A percentile compares a stretch with the other conserved stretches of the same genome.
Evolutionary conservation across 1,140 invertebrate genomes (phyloP).

Genomic region (Proales similis): DNA sequence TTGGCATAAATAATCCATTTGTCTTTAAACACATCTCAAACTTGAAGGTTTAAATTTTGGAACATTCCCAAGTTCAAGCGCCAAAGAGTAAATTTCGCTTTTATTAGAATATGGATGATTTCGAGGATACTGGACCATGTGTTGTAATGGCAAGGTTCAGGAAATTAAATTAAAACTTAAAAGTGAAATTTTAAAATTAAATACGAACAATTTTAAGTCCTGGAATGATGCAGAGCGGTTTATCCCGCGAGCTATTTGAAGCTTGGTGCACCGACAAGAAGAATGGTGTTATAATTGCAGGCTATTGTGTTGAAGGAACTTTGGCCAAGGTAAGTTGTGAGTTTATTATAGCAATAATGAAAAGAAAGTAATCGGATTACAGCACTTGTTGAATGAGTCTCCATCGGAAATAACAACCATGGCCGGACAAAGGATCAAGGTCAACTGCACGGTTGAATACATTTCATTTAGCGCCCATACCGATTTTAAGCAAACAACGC

Average conservation of each 20-base stretch:
- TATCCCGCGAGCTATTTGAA: slow-evolving; percentile 94
- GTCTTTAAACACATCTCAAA: slow-evolving; percentile 98
- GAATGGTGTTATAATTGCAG: slow-evolving; percentile 96
- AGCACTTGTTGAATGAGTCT: slow-evolving; percentile 37
- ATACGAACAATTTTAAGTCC: slow-evolving; percentile 62
- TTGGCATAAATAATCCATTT: slow-evolving; percentile 96
- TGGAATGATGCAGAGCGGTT: slow-evolving; percentile 98
- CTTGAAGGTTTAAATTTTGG: slow-evolving; percentile 66
- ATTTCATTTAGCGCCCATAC: slow-evolving; percentile 99
- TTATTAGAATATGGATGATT: slow-evolving; percentile 86
- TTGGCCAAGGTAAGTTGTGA: slow-evolving; percentile 66
- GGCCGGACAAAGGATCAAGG: slow-evolving; percentile 83
- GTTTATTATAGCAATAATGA: not conserved
- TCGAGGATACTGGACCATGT: slow-evolving; percentile 97
- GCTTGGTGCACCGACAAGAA: slow-evolving; percentile 95
- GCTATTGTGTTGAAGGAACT: slow-evolving; percentile 98
- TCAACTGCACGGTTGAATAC: slow-evolving; percentile 90
- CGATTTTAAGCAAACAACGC: slow-evolving; percentile 95
- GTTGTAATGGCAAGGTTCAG: slow-evolving; percentile 76
- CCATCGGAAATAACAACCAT: slow-evolving; percentile 93
- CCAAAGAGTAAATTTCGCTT: not conserved
- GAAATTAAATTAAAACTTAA: not conserved
- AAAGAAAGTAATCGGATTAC: not conserved
- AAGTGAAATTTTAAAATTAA: not conserved
- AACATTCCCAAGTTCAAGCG: not conserved